Percentiles rank a stretch among this genome's conserved stretches.
Evolutionary conservation across 2,113 vertebrate genomes (phyloP).

Genomic region (Meles meles): DNA sequence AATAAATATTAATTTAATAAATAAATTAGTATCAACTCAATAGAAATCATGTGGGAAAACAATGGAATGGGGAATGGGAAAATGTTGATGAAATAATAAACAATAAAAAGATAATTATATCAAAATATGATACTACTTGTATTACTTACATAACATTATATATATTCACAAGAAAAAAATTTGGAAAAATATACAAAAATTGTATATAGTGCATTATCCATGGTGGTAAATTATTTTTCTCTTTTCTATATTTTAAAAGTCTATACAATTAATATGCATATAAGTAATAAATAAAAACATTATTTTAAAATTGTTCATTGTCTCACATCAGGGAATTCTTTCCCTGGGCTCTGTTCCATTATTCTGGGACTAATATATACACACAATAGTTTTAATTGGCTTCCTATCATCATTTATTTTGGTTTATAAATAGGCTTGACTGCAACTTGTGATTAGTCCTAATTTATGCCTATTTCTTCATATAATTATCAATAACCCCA

Average conservation of each 20-base stretch:
- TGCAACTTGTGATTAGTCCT: background rate
- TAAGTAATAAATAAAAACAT: background rate
- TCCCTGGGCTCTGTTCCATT: background rate
- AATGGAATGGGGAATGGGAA: background rate
- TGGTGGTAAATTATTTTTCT: background rate
- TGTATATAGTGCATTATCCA: background rate
- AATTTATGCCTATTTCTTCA: background rate
- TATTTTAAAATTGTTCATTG: background rate
- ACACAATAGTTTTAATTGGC: background rate
- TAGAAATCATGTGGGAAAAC: background rate
- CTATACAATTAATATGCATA: background rate
- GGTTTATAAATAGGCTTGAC: background rate
- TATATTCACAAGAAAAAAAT: slow-evolving; percentile 15
- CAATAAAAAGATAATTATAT: background rate
- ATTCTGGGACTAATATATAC: background rate
- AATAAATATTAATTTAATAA: slow-evolving; percentile 21
- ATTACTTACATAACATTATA: background rate
- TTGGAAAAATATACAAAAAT: background rate
- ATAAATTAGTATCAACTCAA: background rate
- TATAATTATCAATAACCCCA: background rate
- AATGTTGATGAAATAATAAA: background rate
- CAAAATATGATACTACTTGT: background rate
- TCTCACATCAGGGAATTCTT: background rate
- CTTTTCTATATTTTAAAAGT: background rate
- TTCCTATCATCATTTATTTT: slow-evolving; percentile 13